Conservation (phyloP, 2,797 vertebrate genomes). For the Syngnathus rostellatus region DNA sequence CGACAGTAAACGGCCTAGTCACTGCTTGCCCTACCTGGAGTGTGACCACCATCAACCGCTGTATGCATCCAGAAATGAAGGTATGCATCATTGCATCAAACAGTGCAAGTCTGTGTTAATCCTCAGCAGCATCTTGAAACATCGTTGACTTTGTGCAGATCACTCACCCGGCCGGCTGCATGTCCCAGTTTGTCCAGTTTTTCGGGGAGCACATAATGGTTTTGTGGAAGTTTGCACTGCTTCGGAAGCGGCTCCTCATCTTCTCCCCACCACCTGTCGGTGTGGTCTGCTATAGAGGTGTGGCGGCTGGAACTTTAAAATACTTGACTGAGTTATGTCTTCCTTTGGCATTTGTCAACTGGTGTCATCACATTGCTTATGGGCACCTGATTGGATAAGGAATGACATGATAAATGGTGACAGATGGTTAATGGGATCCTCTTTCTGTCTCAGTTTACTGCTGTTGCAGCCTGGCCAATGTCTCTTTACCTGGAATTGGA, state of each 20-base stretch:
- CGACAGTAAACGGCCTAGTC: constrained; percentile 70
- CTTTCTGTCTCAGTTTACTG: constrained; percentile 79
- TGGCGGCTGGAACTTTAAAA: too few relatives aligned
- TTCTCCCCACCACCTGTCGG: constrained; percentile 96
- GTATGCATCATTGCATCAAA: constrained; percentile 45
- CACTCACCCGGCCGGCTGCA: constrained; percentile 97
- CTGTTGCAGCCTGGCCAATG: constrained; percentile 93
- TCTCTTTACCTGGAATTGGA: constrained; percentile 88
- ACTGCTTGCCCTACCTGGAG: constrained; percentile 80
- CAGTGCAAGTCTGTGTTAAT: neutral
- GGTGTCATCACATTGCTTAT: neutral
- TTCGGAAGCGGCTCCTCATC: constrained; percentile 92
- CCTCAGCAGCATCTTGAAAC: neutral
- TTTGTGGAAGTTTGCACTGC: constrained; percentile 95
- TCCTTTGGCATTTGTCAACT: too few relatives aligned
- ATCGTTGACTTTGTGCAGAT: constrained; percentile 68
- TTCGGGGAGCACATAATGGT: constrained; percentile 97
- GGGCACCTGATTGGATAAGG: neutral
- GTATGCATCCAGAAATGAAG: constrained; percentile 99
- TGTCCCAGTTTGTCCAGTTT: constrained; percentile 99
- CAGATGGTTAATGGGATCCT: neutral
- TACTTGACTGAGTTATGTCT: neutral
- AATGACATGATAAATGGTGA: neutral
- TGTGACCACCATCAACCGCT: constrained; percentile 83
- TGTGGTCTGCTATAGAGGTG: constrained; percentile 97